Base-by-base conservation (phyloP, 2,113 vertebrate species). In the Epinephelus fuscoguttatus region DNA sequence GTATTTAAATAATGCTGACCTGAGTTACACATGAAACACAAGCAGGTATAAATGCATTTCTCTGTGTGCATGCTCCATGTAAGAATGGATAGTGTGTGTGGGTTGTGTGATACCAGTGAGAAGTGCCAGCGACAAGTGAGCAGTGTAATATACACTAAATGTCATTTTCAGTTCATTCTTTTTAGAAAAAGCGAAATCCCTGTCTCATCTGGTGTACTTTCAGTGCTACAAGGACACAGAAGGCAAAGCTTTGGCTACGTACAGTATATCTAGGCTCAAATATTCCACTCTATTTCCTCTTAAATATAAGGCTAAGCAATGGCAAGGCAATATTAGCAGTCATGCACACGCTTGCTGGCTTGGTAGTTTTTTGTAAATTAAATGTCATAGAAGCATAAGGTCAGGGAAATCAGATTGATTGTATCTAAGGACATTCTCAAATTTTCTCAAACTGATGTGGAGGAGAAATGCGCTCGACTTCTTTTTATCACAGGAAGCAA, bases 301-400 rank as follows among this genome's bases (percentile, higher is more conserved):
- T 73, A 66, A 81, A 84, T 62, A 70, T 67, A 73, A 82, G 60
- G 37, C 30, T 40, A 68, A 70, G 55, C 8, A 52, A 73, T 17
- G 10, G 68, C 56, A 56, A 62, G 30, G 45, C 27, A 61, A 63
- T 78, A 66, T 85, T 55, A 85, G 61, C 33, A 68, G 23, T 66
- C 57, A 57, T 25, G 40, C 25, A 49, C 33, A 57, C 3, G 1
- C 69, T 86, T 66, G 37, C 53, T 74, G 86, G 78, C 18, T 81
- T 68, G 8, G 52, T 69, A 59, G 42, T n/a, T 82, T 72, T 47
- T 42, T 75, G 21, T 68, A 84, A 56, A 84, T 86, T 12, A 82
- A 82, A 91, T 84, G 52, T 90, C 75, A 80, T 57, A 13, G 83
- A 83, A 75, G 73, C 67, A 80, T 1, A 75, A 80, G 60, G 73